These are phyloP conservation scores for Drosophila birchii DNA, from an alignment of 2,888 invertebrate genomes.

Conservation along the genomic window DNA sequence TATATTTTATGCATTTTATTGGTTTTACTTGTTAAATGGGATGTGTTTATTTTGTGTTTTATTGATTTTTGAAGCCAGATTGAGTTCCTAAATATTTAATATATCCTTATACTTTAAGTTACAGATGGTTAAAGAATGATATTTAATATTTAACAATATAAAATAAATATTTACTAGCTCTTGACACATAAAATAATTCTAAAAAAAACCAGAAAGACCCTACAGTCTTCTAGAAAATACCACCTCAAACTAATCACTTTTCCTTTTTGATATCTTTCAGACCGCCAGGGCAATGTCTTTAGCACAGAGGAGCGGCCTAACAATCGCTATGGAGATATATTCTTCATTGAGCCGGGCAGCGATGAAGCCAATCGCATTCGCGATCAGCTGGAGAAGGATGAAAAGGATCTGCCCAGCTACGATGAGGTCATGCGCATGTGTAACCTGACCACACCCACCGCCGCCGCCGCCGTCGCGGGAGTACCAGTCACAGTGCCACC, in stretches of 20 bases:
- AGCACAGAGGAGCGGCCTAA: constrained; percentile 61
- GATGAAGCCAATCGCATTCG: constrained; percentile 76
- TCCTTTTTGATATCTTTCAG: constrained; percentile 51
- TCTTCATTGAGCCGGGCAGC: constrained; percentile 78
- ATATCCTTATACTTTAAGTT: too few relatives aligned
- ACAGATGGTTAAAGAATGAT: too few relatives aligned
- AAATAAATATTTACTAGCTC: too few relatives aligned
- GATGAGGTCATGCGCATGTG: constrained; percentile 83
- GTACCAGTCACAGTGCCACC: neutral
- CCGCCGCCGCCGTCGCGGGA: constrained; percentile 48
- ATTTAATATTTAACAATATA: too few relatives aligned
- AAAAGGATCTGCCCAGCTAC: constrained; percentile 82
- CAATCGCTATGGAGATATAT: constrained; percentile 78
- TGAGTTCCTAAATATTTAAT: too few relatives aligned
- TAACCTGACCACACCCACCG: constrained; percentile 55
- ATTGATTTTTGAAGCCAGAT: too few relatives aligned
- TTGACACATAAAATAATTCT: neutral
- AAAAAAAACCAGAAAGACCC: too few relatives aligned
- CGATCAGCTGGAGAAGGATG: constrained; percentile 80
- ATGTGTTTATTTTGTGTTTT: too few relatives aligned
- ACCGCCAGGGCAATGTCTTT: constrained; percentile 74
- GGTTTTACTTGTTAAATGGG: neutral
- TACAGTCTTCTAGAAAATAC: neutral
- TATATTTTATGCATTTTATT: neutral
- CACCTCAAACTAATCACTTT: neutral